phyloP scores from a whole-genome alignment of 2,797 vertebrate species.

The Neosilurus mollespiculum region DNA sequence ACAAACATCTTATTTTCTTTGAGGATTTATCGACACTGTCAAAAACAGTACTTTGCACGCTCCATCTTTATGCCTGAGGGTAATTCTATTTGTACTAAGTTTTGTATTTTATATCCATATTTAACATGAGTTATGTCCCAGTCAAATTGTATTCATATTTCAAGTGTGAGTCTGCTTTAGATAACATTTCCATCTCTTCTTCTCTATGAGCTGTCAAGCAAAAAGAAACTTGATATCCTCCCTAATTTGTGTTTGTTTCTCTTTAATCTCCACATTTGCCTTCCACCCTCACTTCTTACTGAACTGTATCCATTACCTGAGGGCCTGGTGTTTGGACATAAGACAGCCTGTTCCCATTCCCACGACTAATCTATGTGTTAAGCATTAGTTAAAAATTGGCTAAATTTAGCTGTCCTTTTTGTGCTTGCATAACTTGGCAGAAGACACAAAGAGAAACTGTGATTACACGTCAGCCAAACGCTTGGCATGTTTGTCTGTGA shows the following conservation, averaged over 20 bases:
- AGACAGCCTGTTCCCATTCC: constrained; percentile 29
- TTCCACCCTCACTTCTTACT: background rate
- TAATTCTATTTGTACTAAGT: background rate
- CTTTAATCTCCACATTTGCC: background rate
- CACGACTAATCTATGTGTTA: constrained; percentile 1
- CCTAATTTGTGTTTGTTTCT: background rate
- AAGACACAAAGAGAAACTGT: constrained; percentile 16
- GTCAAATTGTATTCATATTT: background rate
- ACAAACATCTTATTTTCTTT: background rate
- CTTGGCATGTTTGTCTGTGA: constrained; percentile 25
- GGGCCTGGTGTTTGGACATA: constrained; percentile 15
- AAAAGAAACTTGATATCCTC: background rate
- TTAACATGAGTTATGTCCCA: background rate
- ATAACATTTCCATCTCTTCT: background rate
- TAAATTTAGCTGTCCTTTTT: constrained; percentile 27
- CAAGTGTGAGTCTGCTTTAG: background rate
- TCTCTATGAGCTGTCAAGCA: background rate
- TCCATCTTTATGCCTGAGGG: background rate
- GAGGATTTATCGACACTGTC: background rate
- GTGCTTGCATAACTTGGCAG: constrained; percentile 29
- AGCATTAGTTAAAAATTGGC: constrained; percentile 12
- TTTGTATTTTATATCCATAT: background rate
- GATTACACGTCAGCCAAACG: constrained; percentile 1
- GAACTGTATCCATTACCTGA: background rate
- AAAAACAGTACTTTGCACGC: background rate